Evolutionary conservation across 2,888 invertebrate genomes (phyloP).

Genomic region (Atethmia centrago): DNA sequence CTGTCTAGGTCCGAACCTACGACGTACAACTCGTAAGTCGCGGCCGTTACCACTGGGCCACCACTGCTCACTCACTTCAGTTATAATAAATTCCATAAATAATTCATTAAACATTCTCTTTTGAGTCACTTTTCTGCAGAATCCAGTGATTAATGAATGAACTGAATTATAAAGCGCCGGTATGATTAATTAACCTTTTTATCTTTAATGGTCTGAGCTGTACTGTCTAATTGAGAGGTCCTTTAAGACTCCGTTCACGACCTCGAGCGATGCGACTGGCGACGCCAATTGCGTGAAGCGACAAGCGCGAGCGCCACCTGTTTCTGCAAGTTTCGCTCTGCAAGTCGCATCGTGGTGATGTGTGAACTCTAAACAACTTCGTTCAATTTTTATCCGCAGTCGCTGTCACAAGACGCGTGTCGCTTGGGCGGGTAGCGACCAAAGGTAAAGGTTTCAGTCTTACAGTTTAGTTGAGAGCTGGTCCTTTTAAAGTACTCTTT

Average conservation of each 20-base stretch:
- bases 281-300: too few species aligned
- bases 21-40: too few species aligned
- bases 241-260: background rate
- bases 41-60: too few species aligned
- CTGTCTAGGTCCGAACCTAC: too few species aligned
- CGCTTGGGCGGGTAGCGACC: background rate
- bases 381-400: too few species aligned
- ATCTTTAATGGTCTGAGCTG: constrained; percentile 30
- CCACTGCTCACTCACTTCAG: too few species aligned
- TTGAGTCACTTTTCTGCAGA: constrained; percentile 6
- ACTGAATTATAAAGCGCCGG: constrained; percentile 25
- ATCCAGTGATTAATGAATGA: constrained; percentile 38
- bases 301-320: accelerated
- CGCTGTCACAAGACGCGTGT: too few species aligned
- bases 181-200: constrained; percentile 51
- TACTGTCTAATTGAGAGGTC: constrained; percentile 15
- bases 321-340: background rate
- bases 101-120: constrained; percentile 37
- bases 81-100: constrained; percentile 25
- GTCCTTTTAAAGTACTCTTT: background rate
- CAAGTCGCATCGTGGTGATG: background rate
- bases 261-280: background rate
- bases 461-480: constrained; percentile 5
- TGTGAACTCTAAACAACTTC: too few species aligned
- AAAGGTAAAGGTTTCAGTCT: constrained; percentile 4